phyloP scores from a whole-genome alignment of 2,888 invertebrate species.

The Yponomeuta sedellus region DNA sequence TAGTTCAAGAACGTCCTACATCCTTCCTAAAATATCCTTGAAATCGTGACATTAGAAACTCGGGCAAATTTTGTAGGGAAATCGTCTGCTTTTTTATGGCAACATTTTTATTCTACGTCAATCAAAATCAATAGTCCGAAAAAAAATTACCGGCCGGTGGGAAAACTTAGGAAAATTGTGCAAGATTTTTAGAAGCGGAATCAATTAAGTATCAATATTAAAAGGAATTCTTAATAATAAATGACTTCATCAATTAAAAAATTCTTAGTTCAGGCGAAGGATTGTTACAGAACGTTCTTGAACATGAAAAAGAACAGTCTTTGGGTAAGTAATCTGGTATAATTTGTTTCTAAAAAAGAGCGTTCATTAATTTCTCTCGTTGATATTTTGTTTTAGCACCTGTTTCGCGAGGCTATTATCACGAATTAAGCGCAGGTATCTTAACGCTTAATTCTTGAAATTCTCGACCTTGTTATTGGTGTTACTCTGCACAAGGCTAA shows the following conservation, averaged over 20 bases:
- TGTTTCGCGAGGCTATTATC: neutral
- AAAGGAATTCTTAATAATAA: too few relatives aligned
- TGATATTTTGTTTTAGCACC: neutral
- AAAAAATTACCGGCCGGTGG: neutral
- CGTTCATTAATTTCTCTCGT: neutral
- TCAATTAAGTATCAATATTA: too few relatives aligned
- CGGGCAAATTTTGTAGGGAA: neutral
- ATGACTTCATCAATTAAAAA: constrained; percentile 58
- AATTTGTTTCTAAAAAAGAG: neutral
- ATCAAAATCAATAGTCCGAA: neutral
- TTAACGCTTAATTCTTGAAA: neutral
- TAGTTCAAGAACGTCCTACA: too few relatives aligned
- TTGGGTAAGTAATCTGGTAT: constrained; percentile 46
- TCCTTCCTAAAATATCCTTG: too few relatives aligned
- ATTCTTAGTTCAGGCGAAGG: constrained; percentile 42
- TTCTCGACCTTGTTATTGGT: constrained; percentile 3
- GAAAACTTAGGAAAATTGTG: neutral
- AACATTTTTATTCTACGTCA: neutral
- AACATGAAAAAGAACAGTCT: constrained; percentile 42
- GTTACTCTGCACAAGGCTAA: neutral
- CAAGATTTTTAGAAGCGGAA: neutral
- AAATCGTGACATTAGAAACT: too few relatives aligned
- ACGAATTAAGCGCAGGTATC: neutral
- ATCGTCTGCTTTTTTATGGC: neutral
- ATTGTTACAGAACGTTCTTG: constrained; percentile 43